Evolutionary conservation across 1,140 invertebrate species (phyloP), one percentile per base, ranked within the genome.

Genomic region (Cepaea nemoralis): DNA sequence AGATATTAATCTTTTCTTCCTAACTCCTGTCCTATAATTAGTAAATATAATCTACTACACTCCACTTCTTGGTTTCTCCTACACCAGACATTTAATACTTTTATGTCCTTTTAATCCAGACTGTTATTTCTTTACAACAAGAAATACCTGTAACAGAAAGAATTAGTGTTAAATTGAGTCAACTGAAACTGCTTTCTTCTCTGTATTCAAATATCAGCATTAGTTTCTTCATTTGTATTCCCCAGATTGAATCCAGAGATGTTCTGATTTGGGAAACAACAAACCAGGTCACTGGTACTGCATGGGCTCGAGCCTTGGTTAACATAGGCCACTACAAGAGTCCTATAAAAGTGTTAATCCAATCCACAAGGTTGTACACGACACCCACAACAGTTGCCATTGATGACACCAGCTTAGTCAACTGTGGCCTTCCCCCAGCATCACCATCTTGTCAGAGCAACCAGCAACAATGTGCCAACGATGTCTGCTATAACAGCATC

Each of bases 401-500:
- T 40, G 78, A 80, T 73, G 78, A 80, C 78, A 80, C 78, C 8
- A 50, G 31, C n/a, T 80, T 80, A 40, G 1, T 80, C 12, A 73
- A 73, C 42, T 80, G 78, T 42, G 48, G 35, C 1, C 37, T 24
- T 0, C 80, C 70, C 42, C 24, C 1, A 10, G 3, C 71, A n/a
- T 33, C 42, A 24, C 1, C 35, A 19, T 10, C 24, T 12, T 40
- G n/a, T 31, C 59, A 71, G 22, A 19, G 50, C 8, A 12, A 10
- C 16, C 19, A 24, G 6, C 73, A 82, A 42, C 35, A 33, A 22
- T 82, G 71, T 82, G 70, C 42, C 6, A 77, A 69, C 50, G 12
- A 24, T 31, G 86, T 84, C 3, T 91, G 90, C 83, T 83, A 90
- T 42, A 83, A 86, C 39, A 80, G 79, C 35, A 82, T 63, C 66